A percentile compares a stretch with the other conserved stretches of the same genome.
phyloP scores from a whole-genome alignment of 2,113 vertebrate genomes.

The Aix galericulata region DNA sequence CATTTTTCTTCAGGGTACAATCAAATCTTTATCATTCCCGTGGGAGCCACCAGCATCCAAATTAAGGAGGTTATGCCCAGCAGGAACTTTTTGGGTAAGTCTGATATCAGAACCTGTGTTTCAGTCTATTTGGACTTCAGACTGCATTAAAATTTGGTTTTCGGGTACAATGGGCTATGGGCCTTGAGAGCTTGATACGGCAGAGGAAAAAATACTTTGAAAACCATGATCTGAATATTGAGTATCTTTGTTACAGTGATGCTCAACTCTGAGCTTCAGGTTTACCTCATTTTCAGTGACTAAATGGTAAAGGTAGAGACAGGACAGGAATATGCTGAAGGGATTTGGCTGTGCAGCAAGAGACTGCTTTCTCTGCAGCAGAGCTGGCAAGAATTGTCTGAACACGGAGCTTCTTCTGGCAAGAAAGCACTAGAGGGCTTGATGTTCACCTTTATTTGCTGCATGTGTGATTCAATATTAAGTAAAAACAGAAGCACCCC shows the following conservation, averaged over 20 bases:
- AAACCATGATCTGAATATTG: neutral
- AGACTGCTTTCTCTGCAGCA: neutral
- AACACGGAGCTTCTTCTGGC: neutral
- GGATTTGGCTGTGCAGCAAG: neutral
- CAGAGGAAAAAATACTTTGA: neutral
- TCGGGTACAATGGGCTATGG: neutral
- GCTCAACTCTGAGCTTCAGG: neutral
- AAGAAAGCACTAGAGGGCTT: neutral
- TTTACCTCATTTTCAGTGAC: neutral
- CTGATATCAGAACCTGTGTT: neutral
- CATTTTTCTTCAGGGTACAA: constrained; percentile 86
- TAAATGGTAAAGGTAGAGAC: neutral
- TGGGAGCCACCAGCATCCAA: constrained; percentile 88
- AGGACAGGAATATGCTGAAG: neutral
- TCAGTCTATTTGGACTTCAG: neutral
- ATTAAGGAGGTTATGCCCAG: constrained; percentile 88
- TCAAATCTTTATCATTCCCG: constrained; percentile 90
- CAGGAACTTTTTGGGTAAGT: constrained; percentile 93
- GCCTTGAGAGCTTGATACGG: neutral
- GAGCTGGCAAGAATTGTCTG: neutral
- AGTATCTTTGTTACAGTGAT: neutral
- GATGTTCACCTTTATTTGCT: neutral
- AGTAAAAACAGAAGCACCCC: neutral
- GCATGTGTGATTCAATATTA: neutral
- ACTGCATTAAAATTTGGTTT: neutral